Evolutionary conservation across 2,113 vertebrate genomes (phyloP).

Genomic region (Cynopterus brachyotis): DNA sequence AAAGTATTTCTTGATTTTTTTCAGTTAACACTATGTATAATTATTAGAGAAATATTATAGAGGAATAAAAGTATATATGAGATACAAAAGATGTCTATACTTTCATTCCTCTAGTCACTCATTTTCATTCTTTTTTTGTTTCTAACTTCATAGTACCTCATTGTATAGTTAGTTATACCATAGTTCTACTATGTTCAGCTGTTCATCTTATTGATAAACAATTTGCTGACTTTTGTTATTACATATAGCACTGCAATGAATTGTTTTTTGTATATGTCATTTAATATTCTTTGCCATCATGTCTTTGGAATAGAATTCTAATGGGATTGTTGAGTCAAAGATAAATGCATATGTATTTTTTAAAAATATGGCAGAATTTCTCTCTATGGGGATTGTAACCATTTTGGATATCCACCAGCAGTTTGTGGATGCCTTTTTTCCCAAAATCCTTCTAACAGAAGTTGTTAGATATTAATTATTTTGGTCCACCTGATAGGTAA

Average conservation of each 20-base stretch:
- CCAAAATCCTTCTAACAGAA: neutral
- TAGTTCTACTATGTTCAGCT: neutral
- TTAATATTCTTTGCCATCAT: neutral
- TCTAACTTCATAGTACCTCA: too few species aligned
- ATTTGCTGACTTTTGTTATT: neutral
- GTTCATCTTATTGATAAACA: neutral
- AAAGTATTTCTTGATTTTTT: neutral
- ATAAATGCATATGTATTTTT: neutral
- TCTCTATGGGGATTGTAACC: neutral
- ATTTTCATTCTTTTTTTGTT: neutral
- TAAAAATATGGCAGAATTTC: neutral
- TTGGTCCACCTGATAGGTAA: neutral
- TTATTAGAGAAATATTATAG: neutral
- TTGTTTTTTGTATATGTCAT: neutral
- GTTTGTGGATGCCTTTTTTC: neutral
- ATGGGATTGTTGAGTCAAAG: neutral
- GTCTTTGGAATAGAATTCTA: constrained; percentile 1
- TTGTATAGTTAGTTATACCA: too few species aligned
- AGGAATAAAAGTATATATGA: neutral
- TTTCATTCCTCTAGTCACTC: neutral
- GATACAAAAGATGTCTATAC: neutral
- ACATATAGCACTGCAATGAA: neutral
- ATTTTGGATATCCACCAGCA: neutral
- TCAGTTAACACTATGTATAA: neutral
- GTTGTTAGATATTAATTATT: neutral